phyloP scores from a whole-genome alignment of 2,797 vertebrate species.

The Carcharodon carcharias region DNA sequence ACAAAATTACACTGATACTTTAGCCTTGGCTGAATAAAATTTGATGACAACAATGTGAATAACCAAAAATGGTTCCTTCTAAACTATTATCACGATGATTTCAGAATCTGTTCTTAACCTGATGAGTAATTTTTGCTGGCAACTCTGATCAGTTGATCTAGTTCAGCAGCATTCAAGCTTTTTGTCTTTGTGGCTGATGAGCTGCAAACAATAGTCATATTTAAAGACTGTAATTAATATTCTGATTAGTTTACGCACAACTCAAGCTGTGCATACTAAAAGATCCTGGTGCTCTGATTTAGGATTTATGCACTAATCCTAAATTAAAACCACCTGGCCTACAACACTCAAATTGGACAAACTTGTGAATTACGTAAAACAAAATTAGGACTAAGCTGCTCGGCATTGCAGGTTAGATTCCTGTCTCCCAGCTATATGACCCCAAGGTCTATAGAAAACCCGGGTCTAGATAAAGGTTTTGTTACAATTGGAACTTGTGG shows the following conservation, averaged over 20 bases:
- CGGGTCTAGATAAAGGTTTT: background rate
- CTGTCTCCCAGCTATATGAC: background rate
- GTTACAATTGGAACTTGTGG: background rate
- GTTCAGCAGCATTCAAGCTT: background rate
- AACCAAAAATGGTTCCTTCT: background rate
- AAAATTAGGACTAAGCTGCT: background rate
- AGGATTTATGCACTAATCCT: background rate
- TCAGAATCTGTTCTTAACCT: background rate
- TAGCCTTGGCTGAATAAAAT: slow-evolving; percentile 9
- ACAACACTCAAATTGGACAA: background rate
- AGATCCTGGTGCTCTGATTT: background rate
- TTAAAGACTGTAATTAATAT: background rate
- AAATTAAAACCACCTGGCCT: background rate
- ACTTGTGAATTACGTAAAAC: background rate
- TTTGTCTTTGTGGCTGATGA: background rate
- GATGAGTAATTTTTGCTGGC: background rate
- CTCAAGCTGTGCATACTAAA: background rate
- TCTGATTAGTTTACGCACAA: background rate
- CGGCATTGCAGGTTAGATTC: background rate
- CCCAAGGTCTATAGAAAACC: background rate
- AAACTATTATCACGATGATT: background rate
- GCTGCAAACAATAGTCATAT: background rate
- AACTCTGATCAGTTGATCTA: background rate
- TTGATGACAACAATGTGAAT: background rate
- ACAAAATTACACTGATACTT: slow-evolving; percentile 10